Base-by-base conservation (phyloP, 2,797 vertebrate genomes). In the Decapterus maruadsi region DNA sequence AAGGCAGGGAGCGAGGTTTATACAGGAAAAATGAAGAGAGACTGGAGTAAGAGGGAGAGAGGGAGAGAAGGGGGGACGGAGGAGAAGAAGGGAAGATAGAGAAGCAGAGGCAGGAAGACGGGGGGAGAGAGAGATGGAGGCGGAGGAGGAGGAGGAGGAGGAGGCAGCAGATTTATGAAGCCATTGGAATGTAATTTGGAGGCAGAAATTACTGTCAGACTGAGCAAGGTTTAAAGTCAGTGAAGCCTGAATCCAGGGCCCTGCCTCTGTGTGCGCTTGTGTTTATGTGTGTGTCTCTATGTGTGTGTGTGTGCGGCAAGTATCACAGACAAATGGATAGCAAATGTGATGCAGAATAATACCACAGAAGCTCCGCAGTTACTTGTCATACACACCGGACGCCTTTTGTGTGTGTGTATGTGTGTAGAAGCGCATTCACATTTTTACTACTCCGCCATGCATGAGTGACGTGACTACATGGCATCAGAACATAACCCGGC, bases 141-240 rank as follows among this genome's bases (percentile, higher is more conserved):
- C 48, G 80, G 87, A 84, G 90, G 92, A 89, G 60, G 84, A 89
- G 87, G 80, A 45, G 80, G 87, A 84, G 90, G 92, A 89, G 92
- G 90, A 92, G 91, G 89, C 85, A 83, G 90, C 90, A 95, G 94
- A 96, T 96, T 95, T 95, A 95, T 95, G 95, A 95, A 94, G 93
- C 94, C 90, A 95, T 95, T 95, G 94, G 94, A 95, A 95, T 95
- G 94, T 95, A 94, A 96, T 96, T 95, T 96, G 94, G 92, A 94
- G 93, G 91, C 93, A 95, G 94, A 95, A 96, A 95, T 95, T 94
- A 95, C 94, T 94, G 94, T 95, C 94, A 94, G 92, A 87, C 93
- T 88, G 91, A 92, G 93, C 92, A 90, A 92, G 94, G 92, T 94
- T 94, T 95, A 95, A 94, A 94, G 90, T 93, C 94, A 92, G 84